Percentiles rank a stretch among this genome's conserved stretches.
phyloP scores from a whole-genome alignment of 2,888 invertebrate genomes.

The Stenotaenia linearis region DNA sequence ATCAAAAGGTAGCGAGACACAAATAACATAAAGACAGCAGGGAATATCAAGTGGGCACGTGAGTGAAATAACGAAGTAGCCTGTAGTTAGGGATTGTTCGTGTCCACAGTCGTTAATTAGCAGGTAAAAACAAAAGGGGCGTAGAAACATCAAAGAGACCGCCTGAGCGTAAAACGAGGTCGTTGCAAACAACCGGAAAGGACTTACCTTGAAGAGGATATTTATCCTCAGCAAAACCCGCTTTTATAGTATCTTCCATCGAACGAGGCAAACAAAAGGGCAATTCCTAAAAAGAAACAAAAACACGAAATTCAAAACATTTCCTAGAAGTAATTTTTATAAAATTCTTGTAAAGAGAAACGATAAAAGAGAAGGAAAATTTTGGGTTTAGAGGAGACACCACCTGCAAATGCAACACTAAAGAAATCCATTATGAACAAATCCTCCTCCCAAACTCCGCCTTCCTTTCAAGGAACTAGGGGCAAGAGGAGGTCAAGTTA shows the following conservation, averaged over 20 bases:
- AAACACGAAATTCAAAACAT: background rate
- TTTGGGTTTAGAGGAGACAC: background rate
- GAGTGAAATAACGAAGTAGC: background rate
- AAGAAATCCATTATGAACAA: background rate
- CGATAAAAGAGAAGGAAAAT: background rate
- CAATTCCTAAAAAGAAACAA: conserved; percentile 33
- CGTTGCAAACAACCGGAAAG: background rate
- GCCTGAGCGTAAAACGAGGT: background rate
- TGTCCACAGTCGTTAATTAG: background rate
- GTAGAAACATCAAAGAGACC: background rate
- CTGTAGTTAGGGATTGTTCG: background rate
- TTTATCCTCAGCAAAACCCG: conserved; percentile 35
- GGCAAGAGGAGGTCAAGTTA: background rate
- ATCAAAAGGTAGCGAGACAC: background rate
- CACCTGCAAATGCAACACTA: background rate
- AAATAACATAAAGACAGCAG: background rate
- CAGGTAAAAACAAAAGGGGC: conserved; percentile 5
- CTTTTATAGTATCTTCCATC: conserved; percentile 28
- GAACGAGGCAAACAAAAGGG: conserved; percentile 34
- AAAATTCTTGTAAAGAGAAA: background rate
- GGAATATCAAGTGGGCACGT: background rate
- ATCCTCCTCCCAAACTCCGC: background rate
- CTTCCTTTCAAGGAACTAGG: conserved; percentile 15
- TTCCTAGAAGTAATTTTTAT: background rate
- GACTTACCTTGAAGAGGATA: conserved; percentile 35